Conservation (phyloP, 2,113 vertebrate genomes). For the Prochilodus magdalenae region DNA sequence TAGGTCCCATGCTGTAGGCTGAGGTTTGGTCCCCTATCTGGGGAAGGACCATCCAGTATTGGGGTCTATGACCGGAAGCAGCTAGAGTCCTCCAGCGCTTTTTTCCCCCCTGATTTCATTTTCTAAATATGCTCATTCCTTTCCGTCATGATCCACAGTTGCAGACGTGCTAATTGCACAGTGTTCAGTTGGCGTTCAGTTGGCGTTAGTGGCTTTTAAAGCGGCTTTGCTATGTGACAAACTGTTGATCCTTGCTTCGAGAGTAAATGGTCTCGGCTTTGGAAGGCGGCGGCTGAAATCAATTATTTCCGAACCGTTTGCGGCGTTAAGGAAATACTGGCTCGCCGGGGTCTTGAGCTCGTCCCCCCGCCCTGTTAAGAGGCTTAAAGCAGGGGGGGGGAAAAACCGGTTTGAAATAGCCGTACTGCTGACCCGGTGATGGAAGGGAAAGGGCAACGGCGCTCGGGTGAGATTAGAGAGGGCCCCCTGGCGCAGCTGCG, state of each 20-base stretch:
- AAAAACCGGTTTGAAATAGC: not conserved
- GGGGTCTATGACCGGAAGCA: too few species aligned
- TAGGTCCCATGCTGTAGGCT: too few species aligned
- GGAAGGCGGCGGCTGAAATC: not conserved
- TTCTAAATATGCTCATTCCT: not conserved
- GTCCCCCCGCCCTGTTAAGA: not conserved
- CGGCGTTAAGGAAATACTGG: not conserved
- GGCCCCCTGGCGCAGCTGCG: slow-evolving; percentile 32
- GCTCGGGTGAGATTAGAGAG: slow-evolving; percentile 4
- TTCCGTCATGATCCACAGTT: not conserved
- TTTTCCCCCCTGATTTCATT: not conserved
- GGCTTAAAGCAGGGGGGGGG: not conserved
- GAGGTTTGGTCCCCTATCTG: too few species aligned
- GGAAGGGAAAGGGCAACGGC: not conserved
- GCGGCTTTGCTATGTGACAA: not conserved
- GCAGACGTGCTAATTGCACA: not conserved
- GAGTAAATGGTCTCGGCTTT: not conserved
- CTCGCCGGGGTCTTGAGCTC: not conserved
- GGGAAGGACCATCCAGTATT: too few species aligned
- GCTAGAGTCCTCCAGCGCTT: too few species aligned
- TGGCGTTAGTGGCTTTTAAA: not conserved
- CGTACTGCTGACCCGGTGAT: not conserved
- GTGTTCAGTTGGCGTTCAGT: not conserved
- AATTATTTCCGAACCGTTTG: not conserved
- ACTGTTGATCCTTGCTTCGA: too few species aligned